A percentile compares a stretch with the other conserved stretches of the same genome.
Evolutionary conservation across 2,797 vertebrate genomes (phyloP).

Genomic region (Phyllotis vaccarum): DNA sequence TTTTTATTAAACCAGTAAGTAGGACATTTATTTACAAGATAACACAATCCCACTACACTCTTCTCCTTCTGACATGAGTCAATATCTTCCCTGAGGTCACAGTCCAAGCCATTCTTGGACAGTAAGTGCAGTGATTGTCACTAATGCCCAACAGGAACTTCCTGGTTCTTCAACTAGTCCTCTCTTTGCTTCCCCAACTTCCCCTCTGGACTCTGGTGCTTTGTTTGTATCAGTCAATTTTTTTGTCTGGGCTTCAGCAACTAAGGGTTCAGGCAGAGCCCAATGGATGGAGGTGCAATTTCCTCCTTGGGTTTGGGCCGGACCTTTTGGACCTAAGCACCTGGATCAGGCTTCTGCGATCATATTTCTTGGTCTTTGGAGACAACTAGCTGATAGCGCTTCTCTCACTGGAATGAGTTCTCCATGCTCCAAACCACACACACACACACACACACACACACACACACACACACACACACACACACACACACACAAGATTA

Average conservation of each 20-base stretch:
- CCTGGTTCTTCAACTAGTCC: neutral
- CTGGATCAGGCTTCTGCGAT: neutral
- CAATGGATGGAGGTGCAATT: neutral
- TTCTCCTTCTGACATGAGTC: neutral
- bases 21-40: no score
- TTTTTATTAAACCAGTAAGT: no score
- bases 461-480: neutral
- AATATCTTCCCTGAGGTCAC: neutral
- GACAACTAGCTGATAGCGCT: neutral
- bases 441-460: neutral
- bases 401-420: neutral
- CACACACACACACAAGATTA: neutral
- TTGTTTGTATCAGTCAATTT: neutral
- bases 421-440: neutral
- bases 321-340: neutral
- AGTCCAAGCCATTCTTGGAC: neutral
- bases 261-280: neutral
- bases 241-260: neutral
- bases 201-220: neutral
- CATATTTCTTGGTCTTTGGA: neutral
- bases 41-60: no score
- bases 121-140: neutral
- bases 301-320: neutral
- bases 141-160: fast-evolving
- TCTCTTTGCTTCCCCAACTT: fast-evolving